These are phyloP conservation scores for Notocelia uddmanniana DNA, from an alignment of 2,888 invertebrate genomes.

Conservation along the genomic window DNA sequence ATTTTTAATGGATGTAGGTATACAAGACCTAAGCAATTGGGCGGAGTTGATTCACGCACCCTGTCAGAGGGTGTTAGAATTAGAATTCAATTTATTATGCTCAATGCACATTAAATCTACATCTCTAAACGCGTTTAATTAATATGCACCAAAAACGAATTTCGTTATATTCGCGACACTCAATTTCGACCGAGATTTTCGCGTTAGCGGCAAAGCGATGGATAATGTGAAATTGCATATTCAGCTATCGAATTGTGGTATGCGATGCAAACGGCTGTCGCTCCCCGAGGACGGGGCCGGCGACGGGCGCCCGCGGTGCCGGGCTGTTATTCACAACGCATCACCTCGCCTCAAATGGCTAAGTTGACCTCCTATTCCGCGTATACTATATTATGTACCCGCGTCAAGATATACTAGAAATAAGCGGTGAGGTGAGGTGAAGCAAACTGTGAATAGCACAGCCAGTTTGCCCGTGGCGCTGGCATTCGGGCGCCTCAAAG, in stretches of 20 bases:
- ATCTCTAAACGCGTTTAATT: constrained; percentile 4
- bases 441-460: background rate
- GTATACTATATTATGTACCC: background rate
- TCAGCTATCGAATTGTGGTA: constrained; percentile 50
- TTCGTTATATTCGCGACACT: constrained; percentile 28
- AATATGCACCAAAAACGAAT: constrained; percentile 21
- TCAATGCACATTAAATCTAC: background rate
- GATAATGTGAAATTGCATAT: constrained; percentile 55
- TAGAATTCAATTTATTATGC: too few species aligned
- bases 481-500: constrained; percentile 41
- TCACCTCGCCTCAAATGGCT: background rate
- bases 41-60: too few species aligned
- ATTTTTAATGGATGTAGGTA: too few species aligned
- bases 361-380: background rate
- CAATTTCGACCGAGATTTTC: constrained; percentile 11
- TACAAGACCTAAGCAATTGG: too few species aligned
- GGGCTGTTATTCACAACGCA: background rate
- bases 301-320: constrained; percentile 10
- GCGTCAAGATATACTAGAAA: background rate
- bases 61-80: too few species aligned
- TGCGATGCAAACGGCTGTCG: constrained; percentile 41
- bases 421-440: background rate
- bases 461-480: background rate
- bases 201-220: constrained; percentile 46
- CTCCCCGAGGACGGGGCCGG: constrained; percentile 41